phyloP scores from a whole-genome alignment of 2,888 invertebrate genomes.

The Amphipoea lucens region DNA sequence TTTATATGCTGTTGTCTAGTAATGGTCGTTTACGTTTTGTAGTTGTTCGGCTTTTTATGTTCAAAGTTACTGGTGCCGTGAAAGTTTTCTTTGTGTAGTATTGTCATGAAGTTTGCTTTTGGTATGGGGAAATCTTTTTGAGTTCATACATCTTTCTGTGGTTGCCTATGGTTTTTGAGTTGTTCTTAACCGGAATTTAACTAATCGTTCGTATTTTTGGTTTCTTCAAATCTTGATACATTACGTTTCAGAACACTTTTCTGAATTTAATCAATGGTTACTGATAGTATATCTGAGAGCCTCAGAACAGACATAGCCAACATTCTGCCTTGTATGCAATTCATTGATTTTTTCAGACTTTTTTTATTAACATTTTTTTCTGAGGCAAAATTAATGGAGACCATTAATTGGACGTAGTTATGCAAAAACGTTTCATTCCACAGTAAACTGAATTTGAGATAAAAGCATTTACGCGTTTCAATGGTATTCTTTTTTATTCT shows the following conservation, averaged over 20 bases:
- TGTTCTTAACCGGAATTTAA: background rate
- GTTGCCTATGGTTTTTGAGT: background rate
- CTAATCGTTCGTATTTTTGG: background rate
- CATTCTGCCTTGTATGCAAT: background rate
- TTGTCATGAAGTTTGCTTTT: slow-evolving; percentile 35
- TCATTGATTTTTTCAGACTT: background rate
- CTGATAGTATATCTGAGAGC: background rate
- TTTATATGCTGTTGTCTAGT: slow-evolving; percentile 65
- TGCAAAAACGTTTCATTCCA: no score
- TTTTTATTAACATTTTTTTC: background rate
- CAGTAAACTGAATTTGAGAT: no score
- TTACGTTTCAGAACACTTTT: background rate
- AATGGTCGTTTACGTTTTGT: slow-evolving; percentile 67
- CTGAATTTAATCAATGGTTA: background rate
- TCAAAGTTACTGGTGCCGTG: slow-evolving; percentile 42
- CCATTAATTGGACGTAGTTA: no score
- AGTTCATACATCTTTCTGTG: background rate
- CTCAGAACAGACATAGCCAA: background rate
- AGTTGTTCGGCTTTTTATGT: slow-evolving; percentile 59
- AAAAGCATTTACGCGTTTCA: no score
- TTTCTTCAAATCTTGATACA: background rate
- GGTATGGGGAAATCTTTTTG: background rate
- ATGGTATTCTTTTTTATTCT: no score
- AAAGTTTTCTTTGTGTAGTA: slow-evolving; percentile 41
- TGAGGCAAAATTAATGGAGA: background rate